Percentiles rank a stretch among this genome's conserved stretches.
phyloP scores from a whole-genome alignment of 2,797 vertebrate genomes.

The Pseudotriccus pelzelni region DNA sequence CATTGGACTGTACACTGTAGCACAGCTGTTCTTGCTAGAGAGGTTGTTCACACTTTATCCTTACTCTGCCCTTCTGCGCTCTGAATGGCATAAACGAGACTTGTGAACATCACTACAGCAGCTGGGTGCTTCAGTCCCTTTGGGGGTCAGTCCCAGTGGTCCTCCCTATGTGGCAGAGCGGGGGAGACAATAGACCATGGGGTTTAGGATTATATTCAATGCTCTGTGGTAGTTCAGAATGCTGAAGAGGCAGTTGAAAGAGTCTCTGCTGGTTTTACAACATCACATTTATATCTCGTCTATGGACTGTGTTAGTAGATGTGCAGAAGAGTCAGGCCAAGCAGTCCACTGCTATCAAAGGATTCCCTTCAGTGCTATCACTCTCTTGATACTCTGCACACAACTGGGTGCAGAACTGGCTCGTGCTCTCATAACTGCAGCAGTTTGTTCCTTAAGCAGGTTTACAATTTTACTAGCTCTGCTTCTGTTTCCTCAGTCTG shows the following conservation, averaged over 20 bases:
- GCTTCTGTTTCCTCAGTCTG: conserved; percentile 1
- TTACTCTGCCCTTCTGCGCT: neutral
- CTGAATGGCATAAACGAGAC: neutral
- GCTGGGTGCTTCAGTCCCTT: neutral
- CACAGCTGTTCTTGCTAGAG: conserved; percentile 46
- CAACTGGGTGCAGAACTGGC: neutral
- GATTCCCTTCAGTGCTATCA: neutral
- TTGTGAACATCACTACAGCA: neutral
- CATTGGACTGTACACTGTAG: neutral
- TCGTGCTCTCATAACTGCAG: neutral
- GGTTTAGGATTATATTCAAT: neutral
- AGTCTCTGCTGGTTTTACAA: neutral
- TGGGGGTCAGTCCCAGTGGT: neutral
- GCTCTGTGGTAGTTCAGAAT: neutral
- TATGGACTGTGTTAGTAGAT: neutral
- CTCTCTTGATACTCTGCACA: neutral
- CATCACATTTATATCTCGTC: neutral
- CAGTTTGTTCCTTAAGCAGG: neutral
- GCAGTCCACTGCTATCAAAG: neutral
- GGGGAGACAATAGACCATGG: neutral
- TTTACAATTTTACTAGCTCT: conserved; percentile 5
- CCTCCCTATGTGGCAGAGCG: neutral
- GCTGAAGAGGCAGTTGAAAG: neutral
- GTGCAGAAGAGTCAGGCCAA: neutral
- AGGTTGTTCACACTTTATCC: conserved; percentile 6